Evolutionary conservation across 1,140 invertebrate species (phyloP), one percentile per base, ranked within the genome.

Genomic region (Bathynomus jamesi): DNA sequence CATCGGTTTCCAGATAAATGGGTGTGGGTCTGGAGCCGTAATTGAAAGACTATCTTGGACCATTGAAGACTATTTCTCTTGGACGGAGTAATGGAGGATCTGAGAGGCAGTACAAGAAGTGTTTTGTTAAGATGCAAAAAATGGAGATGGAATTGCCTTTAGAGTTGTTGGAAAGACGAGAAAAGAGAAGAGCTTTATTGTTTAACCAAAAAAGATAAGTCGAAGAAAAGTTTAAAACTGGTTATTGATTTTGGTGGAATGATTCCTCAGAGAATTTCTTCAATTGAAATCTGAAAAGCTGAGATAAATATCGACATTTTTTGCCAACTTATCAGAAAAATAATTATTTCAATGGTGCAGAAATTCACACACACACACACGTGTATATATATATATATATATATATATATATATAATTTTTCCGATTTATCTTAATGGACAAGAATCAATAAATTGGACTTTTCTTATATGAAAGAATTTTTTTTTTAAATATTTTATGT

Each of bases 1-100:
- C 71, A 72, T 70, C 68, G 74, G 70, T 76, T 76, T 72, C 74
- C 65, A 72, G 71, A 76, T 76, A 76, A 71, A 76, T 76, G 71
- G 74, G 32, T 40, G 32, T 40, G 32, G 32, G 32, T 40, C 32
- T 40, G 32, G 17, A 17, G 32, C 32, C 32, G 32, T 40, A 40
- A 40, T 40, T 40, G 32, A 40, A 40, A 40, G 32, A 40, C 32
- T 40, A 40, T 40, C 32, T 40, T 17, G 32, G 32, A 40, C 7
- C 32, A 40, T 40, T 40, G 32, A 40, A 40, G 32, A 40, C 32
- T 40, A 40, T 40, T 40, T 40, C 32, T 40, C 32, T 40, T 40
- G 17, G 32, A 17, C 7, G 32, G 32, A 40, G 17, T 8, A 40
- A 40, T 7, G 32, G 32, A 17, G 17, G 32, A 17, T 40, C 32